phyloP scores from a whole-genome alignment of 2,113 vertebrate genomes.

The Emydocephalus ijimae region DNA sequence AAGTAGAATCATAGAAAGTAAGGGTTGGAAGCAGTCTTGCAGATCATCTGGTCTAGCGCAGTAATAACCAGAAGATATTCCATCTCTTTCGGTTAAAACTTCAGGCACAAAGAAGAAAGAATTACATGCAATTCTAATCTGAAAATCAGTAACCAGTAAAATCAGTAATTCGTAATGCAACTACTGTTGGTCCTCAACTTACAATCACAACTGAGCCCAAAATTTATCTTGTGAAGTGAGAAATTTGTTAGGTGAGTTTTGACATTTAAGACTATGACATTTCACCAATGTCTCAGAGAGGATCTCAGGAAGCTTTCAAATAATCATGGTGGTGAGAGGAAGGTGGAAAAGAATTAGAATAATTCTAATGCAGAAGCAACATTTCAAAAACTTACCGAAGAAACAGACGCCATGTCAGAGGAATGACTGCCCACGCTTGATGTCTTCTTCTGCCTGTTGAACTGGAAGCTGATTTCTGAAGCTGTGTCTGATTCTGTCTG shows the following conservation, averaged over 20 bases:
- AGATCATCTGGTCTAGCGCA: background rate
- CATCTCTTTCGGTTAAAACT: background rate
- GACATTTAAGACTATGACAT: background rate
- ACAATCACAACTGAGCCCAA: background rate
- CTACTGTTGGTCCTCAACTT: background rate
- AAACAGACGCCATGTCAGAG: constrained; percentile 71
- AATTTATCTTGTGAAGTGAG: background rate
- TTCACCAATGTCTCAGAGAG: background rate
- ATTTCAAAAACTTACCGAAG: constrained; percentile 60
- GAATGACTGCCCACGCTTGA: constrained; percentile 70
- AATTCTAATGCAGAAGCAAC: background rate
- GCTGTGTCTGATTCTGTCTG: constrained; percentile 74
- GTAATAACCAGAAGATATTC: background rate
- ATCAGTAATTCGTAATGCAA: background rate
- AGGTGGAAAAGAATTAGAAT: background rate
- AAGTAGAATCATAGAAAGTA: background rate
- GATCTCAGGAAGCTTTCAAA: background rate
- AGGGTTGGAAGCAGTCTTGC: background rate
- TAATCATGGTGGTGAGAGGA: background rate
- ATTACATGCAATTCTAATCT: background rate
- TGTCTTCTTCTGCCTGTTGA: constrained; percentile 64
- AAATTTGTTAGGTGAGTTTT: background rate
- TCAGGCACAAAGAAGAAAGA: background rate
- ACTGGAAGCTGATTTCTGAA: constrained; percentile 71
- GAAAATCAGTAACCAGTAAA: background rate